These are phyloP conservation scores for Zoanthus sansibaricus DNA, from an alignment of 92 coral and sea anemone genomes.

Conservation along the genomic window DNA sequence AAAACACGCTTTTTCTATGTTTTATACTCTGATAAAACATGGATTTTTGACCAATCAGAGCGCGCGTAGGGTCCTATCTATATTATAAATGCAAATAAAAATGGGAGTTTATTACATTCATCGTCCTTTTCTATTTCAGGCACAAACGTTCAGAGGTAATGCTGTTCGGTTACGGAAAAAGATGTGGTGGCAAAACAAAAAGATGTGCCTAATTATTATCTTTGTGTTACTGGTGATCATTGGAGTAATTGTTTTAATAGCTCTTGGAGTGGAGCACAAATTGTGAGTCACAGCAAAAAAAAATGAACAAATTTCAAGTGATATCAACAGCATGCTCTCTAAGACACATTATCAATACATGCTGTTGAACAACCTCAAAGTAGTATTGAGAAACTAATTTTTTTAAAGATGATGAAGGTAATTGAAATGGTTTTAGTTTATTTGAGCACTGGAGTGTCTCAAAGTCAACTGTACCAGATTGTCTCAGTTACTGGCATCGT, in stretches of 20 bases:
- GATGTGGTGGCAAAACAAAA: constrained; percentile 99
- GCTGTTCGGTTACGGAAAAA: constrained; percentile 69
- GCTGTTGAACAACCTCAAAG: no score
- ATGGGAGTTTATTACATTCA: not conserved
- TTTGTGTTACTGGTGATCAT: constrained; percentile 67
- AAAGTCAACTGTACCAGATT: no score
- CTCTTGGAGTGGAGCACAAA: constrained; percentile 71
- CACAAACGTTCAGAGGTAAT: constrained; percentile 84
- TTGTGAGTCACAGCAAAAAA: constrained; percentile 11
- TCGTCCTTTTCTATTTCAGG: constrained; percentile 49
- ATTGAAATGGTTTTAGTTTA: no score
- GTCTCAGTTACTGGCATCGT: no score
- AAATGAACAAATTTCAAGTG: not conserved
- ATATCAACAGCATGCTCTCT: not conserved
- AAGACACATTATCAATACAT: no score
- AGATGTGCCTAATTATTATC: constrained; percentile 78
- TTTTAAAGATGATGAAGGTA: no score
- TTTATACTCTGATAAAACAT: no score
- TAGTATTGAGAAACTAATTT: no score
- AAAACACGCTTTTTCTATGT: no score
- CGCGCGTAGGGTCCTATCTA: no score
- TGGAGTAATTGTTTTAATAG: constrained; percentile 67
- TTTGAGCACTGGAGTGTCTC: no score
- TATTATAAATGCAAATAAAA: not conserved
- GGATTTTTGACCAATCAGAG: not conserved